A percentile compares a stretch with the other conserved stretches of the same genome.
Conservation (phyloP, 2,797 vertebrate species). For the Enteromius unitaeniatus region DNA sequence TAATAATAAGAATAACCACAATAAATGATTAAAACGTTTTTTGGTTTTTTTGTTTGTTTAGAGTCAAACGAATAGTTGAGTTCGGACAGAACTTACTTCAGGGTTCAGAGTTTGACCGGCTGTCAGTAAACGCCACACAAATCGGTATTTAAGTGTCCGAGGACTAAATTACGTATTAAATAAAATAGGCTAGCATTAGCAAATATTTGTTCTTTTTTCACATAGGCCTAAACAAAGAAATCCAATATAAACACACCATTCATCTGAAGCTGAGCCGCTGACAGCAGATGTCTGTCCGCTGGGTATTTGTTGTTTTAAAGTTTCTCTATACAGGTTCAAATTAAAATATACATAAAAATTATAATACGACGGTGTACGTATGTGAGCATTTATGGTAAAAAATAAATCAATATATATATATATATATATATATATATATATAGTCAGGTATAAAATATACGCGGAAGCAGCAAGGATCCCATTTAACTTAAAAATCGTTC, state of each 20-base stretch:
- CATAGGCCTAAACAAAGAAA: neutral
- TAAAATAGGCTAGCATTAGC: neutral
- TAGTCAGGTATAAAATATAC: neutral
- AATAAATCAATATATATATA: too few relatives aligned
- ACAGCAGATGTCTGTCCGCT: neutral
- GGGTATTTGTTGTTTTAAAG: neutral
- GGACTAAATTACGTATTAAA: neutral
- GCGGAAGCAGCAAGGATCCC: neutral
- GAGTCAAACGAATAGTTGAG: neutral
- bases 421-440: neutral
- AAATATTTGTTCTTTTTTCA: neutral
- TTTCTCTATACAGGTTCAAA: neutral
- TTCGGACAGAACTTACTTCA: neutral
- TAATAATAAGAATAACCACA: neutral
- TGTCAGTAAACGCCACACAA: neutral
- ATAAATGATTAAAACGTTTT: neutral
- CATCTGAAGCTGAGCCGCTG: neutral
- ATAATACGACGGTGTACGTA: neutral
- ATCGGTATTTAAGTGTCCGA: neutral
- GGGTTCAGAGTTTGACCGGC: slow-evolving; percentile 2
- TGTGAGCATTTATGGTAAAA: neutral
- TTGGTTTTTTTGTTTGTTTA: neutral
- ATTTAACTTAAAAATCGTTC: neutral
- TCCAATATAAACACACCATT: neutral
- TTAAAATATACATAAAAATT: accelerated